Percentiles rank a stretch among this genome's conserved stretches.
Conservation (phyloP, 2,888 invertebrate species). For the Epinotia nisella region DNA sequence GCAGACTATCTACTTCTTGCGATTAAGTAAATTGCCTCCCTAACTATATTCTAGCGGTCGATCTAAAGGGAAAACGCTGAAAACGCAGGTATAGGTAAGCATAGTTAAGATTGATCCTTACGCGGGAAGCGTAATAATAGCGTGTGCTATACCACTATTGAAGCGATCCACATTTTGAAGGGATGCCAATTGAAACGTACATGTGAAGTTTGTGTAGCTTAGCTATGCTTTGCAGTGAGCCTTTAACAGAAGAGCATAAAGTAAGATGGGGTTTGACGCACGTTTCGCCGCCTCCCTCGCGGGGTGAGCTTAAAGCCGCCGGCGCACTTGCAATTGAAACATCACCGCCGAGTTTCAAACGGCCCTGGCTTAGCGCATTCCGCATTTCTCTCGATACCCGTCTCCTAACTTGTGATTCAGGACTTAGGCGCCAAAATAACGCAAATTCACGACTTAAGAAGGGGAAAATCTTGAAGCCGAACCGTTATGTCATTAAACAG, state of each 20-base stretch:
- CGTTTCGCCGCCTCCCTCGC: conserved; percentile 69
- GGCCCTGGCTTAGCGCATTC: conserved; percentile 76
- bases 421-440: conserved; percentile 79
- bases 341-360: conserved; percentile 74
- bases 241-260: conserved; percentile 49
- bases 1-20: conserved; percentile 27
- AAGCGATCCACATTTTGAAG: not conserved
- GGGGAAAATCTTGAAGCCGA: conserved; percentile 13
- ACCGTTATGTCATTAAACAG: conserved; percentile 5
- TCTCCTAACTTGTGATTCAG: conserved; percentile 79
- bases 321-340: conserved; percentile 76
- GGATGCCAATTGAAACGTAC: not conserved
- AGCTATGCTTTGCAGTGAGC: not conserved
- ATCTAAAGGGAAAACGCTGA: not conserved
- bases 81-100: not conserved
- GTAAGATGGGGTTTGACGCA: conserved; percentile 74
- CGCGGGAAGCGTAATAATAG: not conserved
- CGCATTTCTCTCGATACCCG: conserved; percentile 74
- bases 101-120: not conserved
- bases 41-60: not conserved
- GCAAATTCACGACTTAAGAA: conserved; percentile 73
- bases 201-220: not conserved
- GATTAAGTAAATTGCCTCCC: not conserved
- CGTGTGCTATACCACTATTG: not conserved
- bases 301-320: conserved; percentile 75